Evolutionary conservation across 2,113 vertebrate species (phyloP), one percentile per base, ranked within the genome.

Genomic region (Misgurnus anguillicaudatus): DNA sequence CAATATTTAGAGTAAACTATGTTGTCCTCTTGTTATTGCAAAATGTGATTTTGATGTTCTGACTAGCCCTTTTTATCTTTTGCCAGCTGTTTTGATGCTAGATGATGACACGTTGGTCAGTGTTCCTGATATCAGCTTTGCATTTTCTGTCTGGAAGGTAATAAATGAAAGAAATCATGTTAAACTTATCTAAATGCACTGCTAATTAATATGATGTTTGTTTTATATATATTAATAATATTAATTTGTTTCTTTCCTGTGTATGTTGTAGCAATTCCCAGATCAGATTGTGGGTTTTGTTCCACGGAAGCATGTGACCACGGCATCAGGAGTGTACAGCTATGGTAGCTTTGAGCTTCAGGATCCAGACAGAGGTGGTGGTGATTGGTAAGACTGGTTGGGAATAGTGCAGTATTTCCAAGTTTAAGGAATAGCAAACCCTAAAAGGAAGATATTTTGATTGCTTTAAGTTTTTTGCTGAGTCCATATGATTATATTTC

Each of bases 101-200:
- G 97, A 98, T 85, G 97, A 98, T 24, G 96, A 98, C 89, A 95
- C 91, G 0, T 90, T 98, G 14, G 85, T 98, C 87, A 98, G 97
- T 9, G 94, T 94, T 87, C 94, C 96, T 77, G 97, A 98, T 87
- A 90, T 98, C 79, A 91, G 87, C 84, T 98, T 98, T 90, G 95
- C 95, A 45, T 98, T 97, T 89, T 96, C 97, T 9, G 91, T 98
- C 78, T 99, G 96, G 96, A 95, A 98, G 95, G 97, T 98, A 95
- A 94, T 77, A 11, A 13, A 51, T 13, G 13, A 51, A 51, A 51
- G 10, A 5, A 6, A 17, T 57, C n/a, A 57, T 57, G 53, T n/a
- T 57, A 19, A 8, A 57, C n/a, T 53, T 16, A 53, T 9, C 7
- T 9, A 45, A 7, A 45, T 9, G 42, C 3, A 9, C 4, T 9